Percentiles rank a stretch among this genome's conserved stretches.
phyloP scores from a whole-genome alignment of 1,140 invertebrate species.

The Cydia strobilella region DNA sequence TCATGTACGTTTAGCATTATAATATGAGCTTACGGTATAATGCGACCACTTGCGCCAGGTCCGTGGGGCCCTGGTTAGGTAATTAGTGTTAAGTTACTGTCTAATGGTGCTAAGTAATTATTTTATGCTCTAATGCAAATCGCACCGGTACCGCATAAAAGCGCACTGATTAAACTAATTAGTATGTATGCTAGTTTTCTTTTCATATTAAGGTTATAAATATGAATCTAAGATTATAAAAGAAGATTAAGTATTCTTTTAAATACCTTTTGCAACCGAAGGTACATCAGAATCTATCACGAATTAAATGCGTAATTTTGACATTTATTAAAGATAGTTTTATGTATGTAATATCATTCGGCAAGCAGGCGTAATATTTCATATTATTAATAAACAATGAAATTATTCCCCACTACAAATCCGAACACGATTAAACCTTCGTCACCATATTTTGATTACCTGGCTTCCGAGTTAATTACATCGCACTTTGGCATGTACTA shows the following conservation, averaged over 20 bases:
- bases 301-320: no score
- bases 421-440: no score
- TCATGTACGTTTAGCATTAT: not conserved
- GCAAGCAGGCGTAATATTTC: no score
- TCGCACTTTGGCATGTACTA: no score
- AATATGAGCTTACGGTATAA: not conserved
- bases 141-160: not conserved
- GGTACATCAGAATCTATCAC: no score
- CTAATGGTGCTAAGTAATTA: not conserved
- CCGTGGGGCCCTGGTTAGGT: not conserved
- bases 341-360: no score
- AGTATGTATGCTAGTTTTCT: not conserved
- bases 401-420: no score
- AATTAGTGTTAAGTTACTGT: not conserved
- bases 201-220: not conserved
- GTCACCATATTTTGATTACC: no score
- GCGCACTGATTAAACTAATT: not conserved
- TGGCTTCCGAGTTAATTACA: not conserved
- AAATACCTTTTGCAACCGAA: not conserved
- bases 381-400: no score
- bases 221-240: not conserved
- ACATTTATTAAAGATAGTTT: no score
- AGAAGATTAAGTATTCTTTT: not conserved
- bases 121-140: slow-evolving; percentile 9
- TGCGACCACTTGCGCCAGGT: not conserved